Base-by-base conservation (phyloP, 2,888 invertebrate genomes). In the Tenthredo notha region DNA sequence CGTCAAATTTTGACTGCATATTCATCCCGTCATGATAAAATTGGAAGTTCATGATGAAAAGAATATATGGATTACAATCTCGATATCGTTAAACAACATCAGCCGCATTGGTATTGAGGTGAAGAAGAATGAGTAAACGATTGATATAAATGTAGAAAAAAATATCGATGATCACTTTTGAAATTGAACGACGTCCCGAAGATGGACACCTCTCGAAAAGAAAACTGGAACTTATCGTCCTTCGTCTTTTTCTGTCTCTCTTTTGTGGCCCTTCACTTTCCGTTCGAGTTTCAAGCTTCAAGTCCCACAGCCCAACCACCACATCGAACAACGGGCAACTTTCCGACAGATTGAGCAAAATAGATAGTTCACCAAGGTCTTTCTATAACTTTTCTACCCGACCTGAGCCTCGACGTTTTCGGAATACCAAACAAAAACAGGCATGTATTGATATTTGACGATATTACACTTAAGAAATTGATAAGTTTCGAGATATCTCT, bases 331-430 rank as follows among this genome's bases (percentile, higher is more conserved):
- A 82, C 84, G 85, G 84, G 84, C 70, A 86, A 86, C 87, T 87
- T 87, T 86, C 87, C 85, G 84, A 80, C 86, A 87, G 87, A 87
- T 87, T 86, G 87, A 87, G 86, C 87, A 86, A 84, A 87, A 84
- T 85, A 86, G 87, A 87, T 87, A 87, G 85, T 80, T 86, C 84
- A 80, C 80, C 58, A 80, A 80, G 77, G 50, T 77, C 29, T 77
- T 77, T 25, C 77, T 61, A 61, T 33, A 40, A 61, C 61, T 50
- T 80, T 61, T 80, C 50, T 18, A 21, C 15, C 58, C 33, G 33
- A 58, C 40, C 78, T 58, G 58, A 37, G 37, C n/a, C 18, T 40
- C 80, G 40, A 80, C 58, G 80, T 40, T 80, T 50, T 50, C 29
- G 9, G 29, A 74, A 47, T 50, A 77, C 29, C 77, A 50, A 54